A percentile compares a stretch with the other conserved stretches of the same genome.
Evolutionary conservation across 2,888 invertebrate genomes (phyloP).

Genomic region (Drosophila buzzatii): DNA sequence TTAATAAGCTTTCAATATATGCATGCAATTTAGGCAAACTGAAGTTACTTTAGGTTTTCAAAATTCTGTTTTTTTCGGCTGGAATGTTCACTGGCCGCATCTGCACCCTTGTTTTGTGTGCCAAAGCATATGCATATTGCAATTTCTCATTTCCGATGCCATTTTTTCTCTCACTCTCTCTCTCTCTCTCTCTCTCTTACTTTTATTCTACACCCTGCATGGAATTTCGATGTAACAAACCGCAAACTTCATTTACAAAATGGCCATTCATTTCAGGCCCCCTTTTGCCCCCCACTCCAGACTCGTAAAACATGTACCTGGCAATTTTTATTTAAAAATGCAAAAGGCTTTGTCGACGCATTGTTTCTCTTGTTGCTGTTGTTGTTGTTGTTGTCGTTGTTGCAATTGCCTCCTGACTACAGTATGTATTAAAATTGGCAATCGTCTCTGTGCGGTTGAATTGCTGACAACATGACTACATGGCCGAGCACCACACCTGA

Average conservation of each 20-base stretch:
- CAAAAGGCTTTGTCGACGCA: conserved; percentile 45
- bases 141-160: conserved; percentile 36
- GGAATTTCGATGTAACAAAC: conserved; percentile 46
- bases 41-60: conserved; percentile 7
- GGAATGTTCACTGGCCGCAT: conserved; percentile 3
- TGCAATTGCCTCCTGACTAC: conserved; percentile 51
- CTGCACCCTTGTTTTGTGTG: background rate
- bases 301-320: conserved; percentile 18
- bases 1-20: conserved; percentile 27
- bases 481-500: conserved; percentile 48
- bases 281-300: background rate
- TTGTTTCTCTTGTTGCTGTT: conserved; percentile 40
- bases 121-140: conserved; percentile 29
- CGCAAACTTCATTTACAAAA: conserved; percentile 62
- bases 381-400: conserved; percentile 30
- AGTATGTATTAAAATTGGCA: conserved; percentile 72
- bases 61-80: background rate
- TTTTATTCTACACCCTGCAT: conserved; percentile 1
- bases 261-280: conserved; percentile 45
- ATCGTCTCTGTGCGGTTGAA: conserved; percentile 75
- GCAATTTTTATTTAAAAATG: conserved; percentile 69
- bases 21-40: conserved; percentile 9
- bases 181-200: background rate
- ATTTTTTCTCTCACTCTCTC: background rate
- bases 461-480: conserved; percentile 64